These are phyloP conservation scores for Armadillidium nasatum DNA, from an alignment of 1,140 invertebrate species.

Conservation along the genomic window DNA sequence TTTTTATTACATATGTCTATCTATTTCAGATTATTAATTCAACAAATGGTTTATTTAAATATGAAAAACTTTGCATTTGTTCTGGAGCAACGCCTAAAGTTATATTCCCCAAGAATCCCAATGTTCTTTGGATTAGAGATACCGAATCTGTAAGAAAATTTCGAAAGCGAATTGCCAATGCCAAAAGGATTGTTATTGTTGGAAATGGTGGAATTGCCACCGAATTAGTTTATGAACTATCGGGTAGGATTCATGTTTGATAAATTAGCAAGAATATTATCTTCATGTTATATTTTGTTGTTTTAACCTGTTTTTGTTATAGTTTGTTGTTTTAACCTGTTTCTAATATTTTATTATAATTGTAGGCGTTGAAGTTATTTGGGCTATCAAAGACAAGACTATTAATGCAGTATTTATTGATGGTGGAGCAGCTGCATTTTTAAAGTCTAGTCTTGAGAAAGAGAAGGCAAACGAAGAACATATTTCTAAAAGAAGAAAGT, in stretches of 20 bases:
- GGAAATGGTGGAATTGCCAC: conserved; percentile 98
- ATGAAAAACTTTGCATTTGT: conserved; percentile 83
- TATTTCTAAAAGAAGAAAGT: conserved; percentile 51
- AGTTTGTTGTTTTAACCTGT: neutral
- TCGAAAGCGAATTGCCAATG: conserved; percentile 61
- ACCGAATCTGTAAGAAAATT: conserved; percentile 88
- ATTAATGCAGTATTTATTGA: conserved; percentile 92
- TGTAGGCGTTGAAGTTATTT: conserved; percentile 72
- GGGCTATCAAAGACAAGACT: conserved; percentile 88
- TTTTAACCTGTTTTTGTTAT: neutral
- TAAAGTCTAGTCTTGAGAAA: conserved; percentile 57
- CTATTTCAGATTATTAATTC: neutral
- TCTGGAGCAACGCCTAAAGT: conserved; percentile 80
- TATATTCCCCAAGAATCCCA: conserved; percentile 58
- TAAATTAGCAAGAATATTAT: conserved; percentile 24
- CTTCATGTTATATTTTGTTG: neutral
- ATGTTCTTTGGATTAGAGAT: conserved; percentile 83
- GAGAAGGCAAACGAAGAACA: conserved; percentile 42
- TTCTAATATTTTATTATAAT: neutral
- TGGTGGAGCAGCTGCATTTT: conserved; percentile 91
- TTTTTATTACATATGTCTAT: no score
- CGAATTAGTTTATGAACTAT: conserved; percentile 67
- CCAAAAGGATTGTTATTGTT: conserved; percentile 71
- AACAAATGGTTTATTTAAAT: conserved; percentile 54
- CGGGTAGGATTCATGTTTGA: conserved; percentile 31